These are phyloP conservation scores for Autographa pulchrina DNA, from an alignment of 2,888 invertebrate genomes.

Conservation along the genomic window DNA sequence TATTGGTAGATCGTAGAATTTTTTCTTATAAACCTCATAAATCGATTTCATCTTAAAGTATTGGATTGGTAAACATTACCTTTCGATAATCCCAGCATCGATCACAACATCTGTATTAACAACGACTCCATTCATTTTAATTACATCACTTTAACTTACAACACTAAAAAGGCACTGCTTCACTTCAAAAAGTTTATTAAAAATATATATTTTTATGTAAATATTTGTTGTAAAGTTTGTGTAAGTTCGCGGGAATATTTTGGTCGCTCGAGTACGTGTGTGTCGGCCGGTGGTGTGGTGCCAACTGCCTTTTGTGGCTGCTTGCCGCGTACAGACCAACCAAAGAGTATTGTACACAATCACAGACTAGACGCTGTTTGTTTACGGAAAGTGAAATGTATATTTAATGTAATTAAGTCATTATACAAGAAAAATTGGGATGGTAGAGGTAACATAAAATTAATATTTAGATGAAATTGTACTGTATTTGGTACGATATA, in stretches of 20 bases:
- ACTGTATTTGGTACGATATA: too few relatives aligned
- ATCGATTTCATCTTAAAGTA: background rate
- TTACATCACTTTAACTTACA: conserved; percentile 55
- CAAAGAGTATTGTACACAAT: conserved; percentile 57
- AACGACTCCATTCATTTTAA: conserved; percentile 72
- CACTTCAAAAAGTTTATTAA: conserved; percentile 35
- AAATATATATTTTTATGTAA: conserved; percentile 19
- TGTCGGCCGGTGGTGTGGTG: conserved; percentile 64
- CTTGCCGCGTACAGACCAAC: conserved; percentile 51
- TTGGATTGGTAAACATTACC: conserved; percentile 51
- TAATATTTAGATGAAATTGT: too few relatives aligned
- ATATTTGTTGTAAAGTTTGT: conserved; percentile 58
- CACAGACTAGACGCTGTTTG: conserved; percentile 34
- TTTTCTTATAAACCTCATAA: background rate
- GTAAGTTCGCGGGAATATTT: conserved; percentile 45
- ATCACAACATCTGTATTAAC: conserved; percentile 66
- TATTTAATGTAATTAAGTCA: too few relatives aligned
- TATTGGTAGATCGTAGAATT: background rate
- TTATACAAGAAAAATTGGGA: too few relatives aligned
- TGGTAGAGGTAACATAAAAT: too few relatives aligned
- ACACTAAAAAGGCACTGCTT: conserved; percentile 61
- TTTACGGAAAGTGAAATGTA: background rate
- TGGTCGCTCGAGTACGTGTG: conserved; percentile 35
- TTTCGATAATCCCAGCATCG: conserved; percentile 72
- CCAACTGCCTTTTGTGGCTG: conserved; percentile 64